Evolutionary conservation across 1,140 invertebrate species (phyloP).

Genomic region (Aphis craccivora): DNA sequence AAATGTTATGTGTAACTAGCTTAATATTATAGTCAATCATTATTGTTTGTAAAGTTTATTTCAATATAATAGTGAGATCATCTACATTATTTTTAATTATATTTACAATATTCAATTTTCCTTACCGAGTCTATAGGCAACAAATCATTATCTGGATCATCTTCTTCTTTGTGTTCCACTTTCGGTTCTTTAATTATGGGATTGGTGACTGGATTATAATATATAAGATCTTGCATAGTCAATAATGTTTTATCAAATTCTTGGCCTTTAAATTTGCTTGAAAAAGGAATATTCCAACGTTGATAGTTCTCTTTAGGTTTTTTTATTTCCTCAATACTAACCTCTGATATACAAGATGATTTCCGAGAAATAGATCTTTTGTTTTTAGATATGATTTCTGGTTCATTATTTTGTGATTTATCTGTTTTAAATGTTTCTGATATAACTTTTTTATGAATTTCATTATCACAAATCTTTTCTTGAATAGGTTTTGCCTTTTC

Average conservation of each 20-base stretch:
- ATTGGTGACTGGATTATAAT: conserved; percentile 83
- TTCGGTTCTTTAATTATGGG: conserved; percentile 66
- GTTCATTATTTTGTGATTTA: background rate
- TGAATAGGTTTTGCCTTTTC: background rate
- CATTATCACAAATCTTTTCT: conserved; percentile 6
- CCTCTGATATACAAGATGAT: background rate
- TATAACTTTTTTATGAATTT: background rate
- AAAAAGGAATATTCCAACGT: conserved; percentile 52
- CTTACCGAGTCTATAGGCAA: conserved; percentile 18
- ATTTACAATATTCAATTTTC: background rate
- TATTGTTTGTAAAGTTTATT: background rate
- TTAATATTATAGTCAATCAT: background rate
- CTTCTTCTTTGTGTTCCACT: conserved; percentile 52
- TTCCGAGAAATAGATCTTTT: background rate
- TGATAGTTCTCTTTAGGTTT: conserved; percentile 54
- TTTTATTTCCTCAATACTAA: conserved; percentile 39
- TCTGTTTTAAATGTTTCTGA: background rate
- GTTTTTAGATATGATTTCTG: background rate
- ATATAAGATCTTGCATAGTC: conserved; percentile 90
- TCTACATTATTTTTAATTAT: background rate
- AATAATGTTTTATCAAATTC: conserved; percentile 64
- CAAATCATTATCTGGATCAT: conserved; percentile 49
- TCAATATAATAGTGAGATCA: background rate
- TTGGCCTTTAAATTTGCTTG: conserved; percentile 59
- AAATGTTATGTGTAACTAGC: background rate